Conservation (phyloP, 2,113 vertebrate genomes). For the Ploceus nigricollis region DNA sequence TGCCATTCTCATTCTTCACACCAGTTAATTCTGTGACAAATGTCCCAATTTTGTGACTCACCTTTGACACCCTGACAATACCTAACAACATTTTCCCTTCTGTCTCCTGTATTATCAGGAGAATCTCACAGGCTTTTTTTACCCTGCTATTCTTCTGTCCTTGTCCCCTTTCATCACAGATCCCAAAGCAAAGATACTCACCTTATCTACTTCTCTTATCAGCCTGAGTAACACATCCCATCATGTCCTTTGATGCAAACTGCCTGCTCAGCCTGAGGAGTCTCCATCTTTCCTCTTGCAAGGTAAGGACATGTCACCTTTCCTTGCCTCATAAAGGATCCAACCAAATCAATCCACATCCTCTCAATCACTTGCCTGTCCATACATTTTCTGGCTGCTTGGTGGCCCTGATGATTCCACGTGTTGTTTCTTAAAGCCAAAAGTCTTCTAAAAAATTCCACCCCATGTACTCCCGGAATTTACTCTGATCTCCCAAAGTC, state of each 20-base stretch:
- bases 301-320: not conserved
- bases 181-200: not conserved
- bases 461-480: not conserved
- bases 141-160: not conserved
- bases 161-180: not conserved
- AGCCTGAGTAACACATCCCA: not conserved
- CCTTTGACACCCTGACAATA: not conserved
- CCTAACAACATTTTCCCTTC: not conserved
- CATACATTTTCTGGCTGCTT: not conserved
- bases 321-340: not conserved
- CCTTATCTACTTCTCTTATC: not conserved
- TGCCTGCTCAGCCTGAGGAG: not conserved
- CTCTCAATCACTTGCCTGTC: not conserved
- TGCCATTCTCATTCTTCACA: not conserved
- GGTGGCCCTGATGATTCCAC: not conserved
- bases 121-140: not conserved
- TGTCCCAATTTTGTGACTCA: not conserved
- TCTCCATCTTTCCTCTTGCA: not conserved
- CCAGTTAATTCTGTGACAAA: not conserved
- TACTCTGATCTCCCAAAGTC: not conserved
- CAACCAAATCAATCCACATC: not conserved
- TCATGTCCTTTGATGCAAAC: not conserved
- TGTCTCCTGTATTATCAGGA: not conserved
- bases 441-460: not conserved
- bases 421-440: not conserved